Conservation (phyloP, 1,140 invertebrate genomes). For the Eulimnadia texana region DNA sequence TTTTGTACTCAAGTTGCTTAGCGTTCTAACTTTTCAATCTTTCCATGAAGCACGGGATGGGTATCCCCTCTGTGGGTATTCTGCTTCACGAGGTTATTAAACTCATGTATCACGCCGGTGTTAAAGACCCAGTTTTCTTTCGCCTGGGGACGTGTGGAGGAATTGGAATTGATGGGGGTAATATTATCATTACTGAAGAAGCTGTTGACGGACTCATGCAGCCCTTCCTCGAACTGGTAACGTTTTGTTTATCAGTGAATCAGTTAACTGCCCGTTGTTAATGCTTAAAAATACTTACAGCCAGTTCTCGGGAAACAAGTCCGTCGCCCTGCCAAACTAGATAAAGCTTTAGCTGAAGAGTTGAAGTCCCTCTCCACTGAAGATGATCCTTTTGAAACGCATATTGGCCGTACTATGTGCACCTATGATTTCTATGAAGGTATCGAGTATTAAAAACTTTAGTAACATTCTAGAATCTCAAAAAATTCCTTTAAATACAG, state of each 20-base stretch:
- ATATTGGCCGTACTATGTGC: slow-evolving; percentile 85
- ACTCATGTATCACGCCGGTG: slow-evolving; percentile 77
- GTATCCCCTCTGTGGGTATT: slow-evolving; percentile 79
- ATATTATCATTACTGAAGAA: slow-evolving; percentile 73
- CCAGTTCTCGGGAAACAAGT: slow-evolving; percentile 75
- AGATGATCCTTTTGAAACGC: slow-evolving; percentile 69
- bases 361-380: slow-evolving; percentile 47
- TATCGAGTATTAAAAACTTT: slow-evolving; percentile 26
- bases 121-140: slow-evolving; percentile 76
- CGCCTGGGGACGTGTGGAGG: slow-evolving; percentile 88
- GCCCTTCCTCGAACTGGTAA: slow-evolving; percentile 47
- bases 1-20: neutral
- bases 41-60: slow-evolving; percentile 75
- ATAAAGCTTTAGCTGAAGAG: slow-evolving; percentile 60
- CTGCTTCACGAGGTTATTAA: slow-evolving; percentile 87
- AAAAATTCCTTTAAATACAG: slow-evolving; percentile 25
- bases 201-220: slow-evolving; percentile 65
- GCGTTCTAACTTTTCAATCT: slow-evolving; percentile 1
- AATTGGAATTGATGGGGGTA: slow-evolving; percentile 71
- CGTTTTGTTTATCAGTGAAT: slow-evolving; percentile 17
- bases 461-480: neutral
- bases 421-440: slow-evolving; percentile 97
- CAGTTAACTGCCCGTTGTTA: neutral
- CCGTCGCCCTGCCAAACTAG: slow-evolving; percentile 62
- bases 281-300: slow-evolving; percentile 37